phyloP scores from a whole-genome alignment of 2,113 vertebrate species.

The Glaucidium brasilianum region DNA sequence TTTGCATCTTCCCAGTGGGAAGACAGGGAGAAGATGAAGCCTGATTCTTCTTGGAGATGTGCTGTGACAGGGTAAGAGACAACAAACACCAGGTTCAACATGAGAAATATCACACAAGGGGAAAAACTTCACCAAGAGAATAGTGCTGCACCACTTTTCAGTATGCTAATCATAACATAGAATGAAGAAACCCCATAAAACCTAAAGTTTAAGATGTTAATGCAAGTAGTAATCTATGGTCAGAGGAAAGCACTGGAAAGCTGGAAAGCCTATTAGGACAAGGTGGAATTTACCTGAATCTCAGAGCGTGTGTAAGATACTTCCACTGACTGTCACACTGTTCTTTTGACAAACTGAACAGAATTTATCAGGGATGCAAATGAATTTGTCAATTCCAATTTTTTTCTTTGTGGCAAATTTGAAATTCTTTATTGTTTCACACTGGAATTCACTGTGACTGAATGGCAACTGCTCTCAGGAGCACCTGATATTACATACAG shows the following conservation, averaged over 20 bases:
- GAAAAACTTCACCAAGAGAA: not conserved
- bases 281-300: not conserved
- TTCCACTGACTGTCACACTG: not conserved
- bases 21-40: not conserved
- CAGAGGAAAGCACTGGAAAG: not conserved
- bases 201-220: not conserved
- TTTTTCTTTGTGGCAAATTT: not conserved
- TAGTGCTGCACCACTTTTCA: not conserved
- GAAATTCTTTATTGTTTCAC: not conserved
- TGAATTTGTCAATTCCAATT: not conserved
- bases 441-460: not conserved
- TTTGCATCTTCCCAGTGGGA: not conserved
- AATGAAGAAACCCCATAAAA: not conserved
- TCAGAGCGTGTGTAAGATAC: not conserved
- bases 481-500: not conserved
- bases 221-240: not conserved
- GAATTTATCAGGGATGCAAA: not conserved
- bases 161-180: not conserved
- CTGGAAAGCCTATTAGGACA: not conserved
- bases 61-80: not conserved
- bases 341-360: not conserved
- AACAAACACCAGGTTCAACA: not conserved
- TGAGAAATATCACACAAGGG: not conserved
- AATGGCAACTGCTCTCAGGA: not conserved
- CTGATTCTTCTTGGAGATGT: not conserved